These are phyloP conservation scores for Gryon sp. DNA, from an alignment of 1,140 invertebrate genomes.

Conservation along the genomic window DNA sequence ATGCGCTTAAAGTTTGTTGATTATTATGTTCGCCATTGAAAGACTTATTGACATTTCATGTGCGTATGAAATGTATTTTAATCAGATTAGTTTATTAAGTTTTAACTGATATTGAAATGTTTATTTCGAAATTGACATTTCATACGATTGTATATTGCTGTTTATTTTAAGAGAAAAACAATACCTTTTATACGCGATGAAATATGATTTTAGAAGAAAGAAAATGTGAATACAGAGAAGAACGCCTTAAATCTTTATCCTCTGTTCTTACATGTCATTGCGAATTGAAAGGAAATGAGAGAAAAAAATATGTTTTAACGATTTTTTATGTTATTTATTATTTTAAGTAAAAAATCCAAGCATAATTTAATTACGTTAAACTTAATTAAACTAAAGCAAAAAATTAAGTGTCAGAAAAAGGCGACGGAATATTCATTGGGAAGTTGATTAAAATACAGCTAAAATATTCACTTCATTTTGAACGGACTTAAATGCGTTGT, in stretches of 20 bases:
- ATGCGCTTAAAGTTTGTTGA: not conserved
- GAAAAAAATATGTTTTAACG: no score
- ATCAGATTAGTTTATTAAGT: conserved; percentile 23
- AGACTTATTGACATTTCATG: conserved; percentile 29
- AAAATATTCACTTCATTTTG: conserved; percentile 5
- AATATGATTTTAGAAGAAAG: no score
- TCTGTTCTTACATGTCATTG: no score
- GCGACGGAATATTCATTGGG: conserved; percentile 16
- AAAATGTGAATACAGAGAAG: no score
- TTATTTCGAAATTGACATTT: conserved; percentile 9
- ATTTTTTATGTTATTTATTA: no score
- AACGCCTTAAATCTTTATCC: no score
- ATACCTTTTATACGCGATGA: no score
- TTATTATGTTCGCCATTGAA: conserved; percentile 3
- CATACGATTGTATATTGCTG: conserved; percentile 20
- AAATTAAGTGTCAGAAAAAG: no score
- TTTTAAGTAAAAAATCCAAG: no score
- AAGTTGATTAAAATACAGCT: conserved; percentile 10
- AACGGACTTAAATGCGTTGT: conserved; percentile 3
- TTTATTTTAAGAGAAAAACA: conserved; percentile 17
- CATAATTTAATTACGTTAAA: no score
- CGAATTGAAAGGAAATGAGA: no score
- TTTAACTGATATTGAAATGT: conserved; percentile 18
- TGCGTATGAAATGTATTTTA: conserved; percentile 35
- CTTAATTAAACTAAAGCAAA: no score